Conservation (phyloP, 30 jellyfish, hydroid and myxozoan genomes). For the Phacellophora camtschatica region DNA sequence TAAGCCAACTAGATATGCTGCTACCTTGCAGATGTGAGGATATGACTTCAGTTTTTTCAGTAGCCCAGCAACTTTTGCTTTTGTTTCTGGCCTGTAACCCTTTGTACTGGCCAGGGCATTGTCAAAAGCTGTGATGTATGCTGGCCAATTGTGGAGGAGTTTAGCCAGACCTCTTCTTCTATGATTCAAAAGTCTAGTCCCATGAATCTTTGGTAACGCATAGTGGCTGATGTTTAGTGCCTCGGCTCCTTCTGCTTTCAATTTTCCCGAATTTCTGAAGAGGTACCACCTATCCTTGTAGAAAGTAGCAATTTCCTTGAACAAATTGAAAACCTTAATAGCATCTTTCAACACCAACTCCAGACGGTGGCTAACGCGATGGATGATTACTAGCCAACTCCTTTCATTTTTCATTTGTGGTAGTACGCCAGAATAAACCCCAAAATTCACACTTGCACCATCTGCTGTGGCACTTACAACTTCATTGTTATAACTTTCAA, state of each 20-base stretch:
- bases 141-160: not conserved
- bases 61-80: not conserved
- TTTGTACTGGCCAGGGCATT: not conserved
- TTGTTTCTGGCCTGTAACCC: not conserved
- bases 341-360: conserved; percentile 51
- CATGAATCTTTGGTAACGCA: not conserved
- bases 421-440: conserved; percentile 19
- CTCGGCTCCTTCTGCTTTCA: not conserved
- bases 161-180: not conserved
- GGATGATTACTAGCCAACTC: not conserved
- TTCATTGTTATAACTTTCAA: not conserved
- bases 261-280: not conserved
- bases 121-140: not conserved
- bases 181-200: not conserved
- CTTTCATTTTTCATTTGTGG: conserved; percentile 11
- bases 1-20: conserved; percentile 10
- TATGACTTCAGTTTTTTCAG: not conserved
- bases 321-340: not conserved
- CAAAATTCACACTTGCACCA: conserved; percentile 51
- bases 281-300: not conserved
- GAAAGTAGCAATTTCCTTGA: not conserved
- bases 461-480: conserved; percentile 47
- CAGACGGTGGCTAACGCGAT: conserved; percentile 50
- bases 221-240: not conserved
- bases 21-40: not conserved